Base-by-base conservation (phyloP, 2,797 vertebrate genomes). In the Sebastes diaconus region DNA sequence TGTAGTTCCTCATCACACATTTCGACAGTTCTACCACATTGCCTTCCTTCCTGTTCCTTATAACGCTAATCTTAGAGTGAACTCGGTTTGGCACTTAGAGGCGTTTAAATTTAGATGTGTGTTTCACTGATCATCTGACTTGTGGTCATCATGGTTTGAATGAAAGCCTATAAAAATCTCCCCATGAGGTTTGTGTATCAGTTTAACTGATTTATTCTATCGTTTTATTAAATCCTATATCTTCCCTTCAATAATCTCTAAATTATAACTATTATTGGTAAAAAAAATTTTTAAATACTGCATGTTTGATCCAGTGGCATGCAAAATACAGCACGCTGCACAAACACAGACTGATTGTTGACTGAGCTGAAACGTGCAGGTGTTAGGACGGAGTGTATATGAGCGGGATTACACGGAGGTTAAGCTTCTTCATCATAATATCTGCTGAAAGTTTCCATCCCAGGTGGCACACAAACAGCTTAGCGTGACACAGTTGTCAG, bases 371-470 rank as follows among this genome's bases (percentile, higher is more conserved):
- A 92, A 85, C n/a, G 59, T 87, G 82, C 82, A 91, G 88, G 90
- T 91, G 90, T 92, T 84, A 46, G 54, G 71, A 80, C 46, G 42
- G 36, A 80, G 85, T 82, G 83, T 91, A 58, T 82, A 90, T 81
- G 81, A 81, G 59, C 27, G 25, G 83, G 91, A 94, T 94, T 94
- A 94, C 92, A 92, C 52, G 29, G 69, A 78, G 82, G 85, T 91
- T 95, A 93, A 94, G 86, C 93, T 82, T 82, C 81, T 80, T 86
- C 87, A 88, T 91, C 88, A 87, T 91, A 90, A 92, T 87, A 91
- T 81, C 89, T 75, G 86, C 90, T 85, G 87, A 89, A 92, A 87
- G 82, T 94, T 93, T 94, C 92, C 91, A 84, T 90, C 89, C 80
- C 89, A 92, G 92, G 92, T 93, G 92, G 87, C 88, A 78, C 78